These are phyloP conservation scores for Epinephelus awoara DNA, from an alignment of 2,797 vertebrate genomes.

Conservation along the genomic window DNA sequence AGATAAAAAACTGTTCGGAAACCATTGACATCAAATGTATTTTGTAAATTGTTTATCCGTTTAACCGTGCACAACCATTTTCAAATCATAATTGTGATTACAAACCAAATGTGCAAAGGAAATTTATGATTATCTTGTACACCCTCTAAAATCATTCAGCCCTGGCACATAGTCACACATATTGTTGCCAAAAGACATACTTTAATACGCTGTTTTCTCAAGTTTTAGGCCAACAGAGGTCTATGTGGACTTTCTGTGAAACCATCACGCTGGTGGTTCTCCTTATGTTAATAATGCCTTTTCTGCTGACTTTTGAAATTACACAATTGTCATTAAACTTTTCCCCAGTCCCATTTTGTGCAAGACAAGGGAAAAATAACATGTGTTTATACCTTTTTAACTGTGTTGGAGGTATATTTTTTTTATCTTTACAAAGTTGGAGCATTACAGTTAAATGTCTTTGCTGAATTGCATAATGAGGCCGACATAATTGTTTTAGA, in stretches of 20 bases:
- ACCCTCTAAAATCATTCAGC: neutral
- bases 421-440: constrained; percentile 63
- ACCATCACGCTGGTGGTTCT: constrained; percentile 18
- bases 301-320: constrained; percentile 69
- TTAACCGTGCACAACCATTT: neutral
- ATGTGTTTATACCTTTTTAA: constrained; percentile 66
- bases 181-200: constrained; percentile 15
- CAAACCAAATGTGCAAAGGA: neutral
- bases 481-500: constrained; percentile 69
- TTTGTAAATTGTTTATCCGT: neutral
- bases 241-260: constrained; percentile 18
- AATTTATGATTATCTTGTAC: neutral
- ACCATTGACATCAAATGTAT: neutral
- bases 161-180: neutral
- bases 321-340: constrained; percentile 65
- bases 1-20: neutral
- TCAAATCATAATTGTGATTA: neutral
- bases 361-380: constrained; percentile 64
- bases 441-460: constrained; percentile 60
- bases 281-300: constrained; percentile 46
- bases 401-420: constrained; percentile 49
- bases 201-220: neutral
- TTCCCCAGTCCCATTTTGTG: constrained; percentile 56
- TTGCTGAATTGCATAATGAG: constrained; percentile 79
- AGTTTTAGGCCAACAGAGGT: constrained; percentile 13